A percentile compares a stretch with the other conserved stretches of the same genome.
Evolutionary conservation across 1,140 invertebrate species (phyloP).

Genomic region (Calliphora vicina): DNA sequence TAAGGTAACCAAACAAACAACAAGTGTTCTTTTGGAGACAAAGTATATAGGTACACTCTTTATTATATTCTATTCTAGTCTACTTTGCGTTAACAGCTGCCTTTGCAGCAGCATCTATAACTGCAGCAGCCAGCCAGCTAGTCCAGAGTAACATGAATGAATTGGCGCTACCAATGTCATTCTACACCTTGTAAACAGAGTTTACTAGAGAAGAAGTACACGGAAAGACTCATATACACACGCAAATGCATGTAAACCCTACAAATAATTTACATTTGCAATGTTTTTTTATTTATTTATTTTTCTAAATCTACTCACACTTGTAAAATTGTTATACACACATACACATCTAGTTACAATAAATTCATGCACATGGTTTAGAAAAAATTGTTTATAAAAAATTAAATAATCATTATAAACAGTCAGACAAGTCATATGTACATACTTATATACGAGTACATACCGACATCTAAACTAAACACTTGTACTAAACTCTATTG

Average conservation of each 20-base stretch:
- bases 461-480: neutral
- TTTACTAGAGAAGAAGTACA: neutral
- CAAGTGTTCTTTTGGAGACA: constrained; percentile 12
- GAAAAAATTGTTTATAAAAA: neutral
- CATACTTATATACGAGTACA: no score
- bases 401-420: constrained; percentile 15
- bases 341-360: neutral
- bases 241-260: neutral
- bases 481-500: neutral
- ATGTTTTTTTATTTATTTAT: neutral
- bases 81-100: neutral
- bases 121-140: neutral
- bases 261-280: neutral
- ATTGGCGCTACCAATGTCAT: constrained; percentile 17
- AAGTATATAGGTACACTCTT: neutral
- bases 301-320: neutral
- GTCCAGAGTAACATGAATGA: neutral
- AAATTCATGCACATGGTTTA: neutral
- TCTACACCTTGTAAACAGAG: neutral
- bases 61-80: neutral
- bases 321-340: neutral
- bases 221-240: neutral
- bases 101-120: neutral
- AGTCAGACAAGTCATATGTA: neutral
- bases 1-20: neutral